Evolutionary conservation across 2,888 invertebrate species (phyloP).

Genomic region (Zaprionus obscuricornis): DNA sequence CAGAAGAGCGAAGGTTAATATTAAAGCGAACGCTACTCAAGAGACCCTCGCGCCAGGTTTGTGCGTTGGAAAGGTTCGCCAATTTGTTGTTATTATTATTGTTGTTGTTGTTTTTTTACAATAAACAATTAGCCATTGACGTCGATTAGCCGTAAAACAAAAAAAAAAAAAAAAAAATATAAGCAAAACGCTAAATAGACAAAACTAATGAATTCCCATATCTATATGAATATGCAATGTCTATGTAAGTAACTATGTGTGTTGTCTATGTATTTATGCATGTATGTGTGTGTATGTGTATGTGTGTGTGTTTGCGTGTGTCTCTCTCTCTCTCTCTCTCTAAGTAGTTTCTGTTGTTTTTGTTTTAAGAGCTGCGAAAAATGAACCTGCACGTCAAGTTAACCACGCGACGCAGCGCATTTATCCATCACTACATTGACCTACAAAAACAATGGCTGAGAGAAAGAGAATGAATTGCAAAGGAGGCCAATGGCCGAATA

Average conservation of each 20-base stretch:
- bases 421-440: constrained; percentile 46
- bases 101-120: constrained; percentile 34
- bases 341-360: constrained; percentile 19
- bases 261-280: neutral
- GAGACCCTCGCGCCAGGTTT: constrained; percentile 28
- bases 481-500: constrained; percentile 22
- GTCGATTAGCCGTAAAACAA: constrained; percentile 4
- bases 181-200: no score
- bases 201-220: constrained; percentile 28
- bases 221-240: constrained; percentile 12
- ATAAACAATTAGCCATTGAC: constrained; percentile 31
- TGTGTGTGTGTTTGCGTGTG: no score
- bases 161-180: constrained; percentile 3
- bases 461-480: no score
- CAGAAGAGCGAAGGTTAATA: constrained; percentile 59
- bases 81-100: constrained; percentile 9
- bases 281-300: neutral
- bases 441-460: constrained; percentile 46
- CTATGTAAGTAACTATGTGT: neutral
- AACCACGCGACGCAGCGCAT: constrained; percentile 24
- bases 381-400: constrained; percentile 1
- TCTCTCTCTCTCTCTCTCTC: no score
- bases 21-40: constrained; percentile 12
- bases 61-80: constrained; percentile 57
- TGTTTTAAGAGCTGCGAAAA: constrained; percentile 4